Percentiles rank a stretch among this genome's conserved stretches.
Evolutionary conservation across 2,797 vertebrate species (phyloP).

Genomic region (Eremophila alpestris): DNA sequence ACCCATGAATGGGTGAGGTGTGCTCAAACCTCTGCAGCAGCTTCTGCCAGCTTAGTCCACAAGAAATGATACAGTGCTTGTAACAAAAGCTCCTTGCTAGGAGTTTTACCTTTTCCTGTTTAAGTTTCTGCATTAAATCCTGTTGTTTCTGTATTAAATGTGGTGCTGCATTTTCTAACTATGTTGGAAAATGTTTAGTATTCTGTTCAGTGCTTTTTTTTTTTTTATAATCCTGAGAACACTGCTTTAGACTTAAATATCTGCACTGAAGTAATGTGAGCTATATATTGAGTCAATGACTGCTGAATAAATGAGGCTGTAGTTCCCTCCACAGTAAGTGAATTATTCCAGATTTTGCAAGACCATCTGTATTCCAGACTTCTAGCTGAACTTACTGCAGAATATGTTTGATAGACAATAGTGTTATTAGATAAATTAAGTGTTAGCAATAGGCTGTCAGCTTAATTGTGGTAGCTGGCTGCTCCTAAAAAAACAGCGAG

Average conservation of each 20-base stretch:
- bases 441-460: neutral
- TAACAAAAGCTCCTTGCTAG: neutral
- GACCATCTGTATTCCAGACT: neutral
- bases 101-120: neutral
- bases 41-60: neutral
- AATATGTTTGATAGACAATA: neutral
- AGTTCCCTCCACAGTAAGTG: neutral
- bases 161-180: neutral
- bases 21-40: neutral
- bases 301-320: neutral
- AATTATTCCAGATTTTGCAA: neutral
- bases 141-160: neutral
- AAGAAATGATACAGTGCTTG: neutral
- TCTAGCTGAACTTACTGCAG: neutral
- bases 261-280: neutral
- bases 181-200: neutral
- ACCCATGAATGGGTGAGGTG: neutral
- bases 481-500: neutral
- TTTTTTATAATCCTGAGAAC: neutral
- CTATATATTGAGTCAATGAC: neutral
- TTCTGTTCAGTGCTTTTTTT: neutral
- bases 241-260: neutral
- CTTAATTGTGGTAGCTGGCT: neutral
- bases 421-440: neutral
- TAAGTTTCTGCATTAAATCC: neutral